Conservation (phyloP, 1,140 invertebrate genomes). For the Neodiprion lecontei region DNA sequence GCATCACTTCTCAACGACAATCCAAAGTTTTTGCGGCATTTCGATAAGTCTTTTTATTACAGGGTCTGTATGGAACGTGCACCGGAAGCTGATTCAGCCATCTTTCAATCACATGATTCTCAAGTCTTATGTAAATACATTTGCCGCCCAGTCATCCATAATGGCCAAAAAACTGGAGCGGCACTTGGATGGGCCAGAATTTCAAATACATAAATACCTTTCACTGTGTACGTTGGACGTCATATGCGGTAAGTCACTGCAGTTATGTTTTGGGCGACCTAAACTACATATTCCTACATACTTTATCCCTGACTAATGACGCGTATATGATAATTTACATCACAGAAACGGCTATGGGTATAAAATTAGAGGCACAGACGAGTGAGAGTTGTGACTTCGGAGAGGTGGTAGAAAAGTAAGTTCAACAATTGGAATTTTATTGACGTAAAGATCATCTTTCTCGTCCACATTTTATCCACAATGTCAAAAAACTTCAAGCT, state of each 20-base stretch:
- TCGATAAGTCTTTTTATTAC: too few relatives aligned
- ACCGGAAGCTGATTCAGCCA: constrained; percentile 28
- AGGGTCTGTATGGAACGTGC: constrained; percentile 24
- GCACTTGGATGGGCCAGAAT: constrained; percentile 15
- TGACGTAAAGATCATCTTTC: too few relatives aligned
- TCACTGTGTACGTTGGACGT: constrained; percentile 25
- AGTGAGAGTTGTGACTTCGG: neutral
- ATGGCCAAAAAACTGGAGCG: constrained; percentile 23
- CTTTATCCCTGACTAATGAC: neutral
- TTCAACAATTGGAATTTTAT: neutral
- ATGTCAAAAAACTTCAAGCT: too few relatives aligned
- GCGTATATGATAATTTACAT: neutral
- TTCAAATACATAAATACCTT: constrained; percentile 26
- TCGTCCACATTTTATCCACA: too few relatives aligned
- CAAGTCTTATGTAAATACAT: constrained; percentile 30
- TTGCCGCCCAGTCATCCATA: constrained; percentile 20
- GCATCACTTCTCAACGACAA: too few relatives aligned
- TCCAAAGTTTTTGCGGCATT: too few relatives aligned
- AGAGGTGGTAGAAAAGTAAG: neutral
- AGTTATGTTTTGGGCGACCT: neutral
- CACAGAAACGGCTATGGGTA: constrained; percentile 30
- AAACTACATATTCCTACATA: neutral
- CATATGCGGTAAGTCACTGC: constrained; percentile 25
- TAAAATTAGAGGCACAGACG: constrained; percentile 22
- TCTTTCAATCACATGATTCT: constrained; percentile 32